Conservation (phyloP, 2,113 vertebrate species). For the Peromyscus leucopus region DNA sequence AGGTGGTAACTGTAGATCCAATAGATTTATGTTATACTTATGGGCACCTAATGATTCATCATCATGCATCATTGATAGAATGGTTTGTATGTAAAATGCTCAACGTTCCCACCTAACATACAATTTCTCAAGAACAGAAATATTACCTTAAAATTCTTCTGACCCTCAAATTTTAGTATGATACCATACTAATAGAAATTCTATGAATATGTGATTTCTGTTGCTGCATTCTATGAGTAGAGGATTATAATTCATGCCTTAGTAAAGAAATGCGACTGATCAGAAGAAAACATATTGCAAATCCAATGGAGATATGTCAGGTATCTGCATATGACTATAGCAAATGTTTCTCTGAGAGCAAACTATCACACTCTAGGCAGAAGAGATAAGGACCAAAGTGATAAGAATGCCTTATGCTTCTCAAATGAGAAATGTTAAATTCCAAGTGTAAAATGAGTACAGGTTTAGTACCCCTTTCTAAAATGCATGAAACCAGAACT, state of each 20-base stretch:
- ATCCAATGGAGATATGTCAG: constrained; percentile 33
- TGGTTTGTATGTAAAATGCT: constrained; percentile 47
- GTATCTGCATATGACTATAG: constrained; percentile 26
- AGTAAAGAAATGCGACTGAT: constrained; percentile 59
- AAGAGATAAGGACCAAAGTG: constrained; percentile 56
- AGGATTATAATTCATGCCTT: constrained; percentile 49
- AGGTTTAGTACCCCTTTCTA: not conserved
- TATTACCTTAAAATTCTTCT: constrained; percentile 30
- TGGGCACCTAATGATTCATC: constrained; percentile 8
- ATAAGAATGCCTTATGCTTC: constrained; percentile 68
- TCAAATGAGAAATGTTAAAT: constrained; percentile 66
- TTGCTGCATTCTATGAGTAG: constrained; percentile 2
- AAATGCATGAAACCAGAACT: not conserved
- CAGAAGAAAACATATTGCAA: constrained; percentile 33
- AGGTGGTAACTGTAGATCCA: not conserved
- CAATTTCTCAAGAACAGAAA: constrained; percentile 52
- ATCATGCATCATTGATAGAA: not conserved
- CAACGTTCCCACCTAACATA: constrained; percentile 22
- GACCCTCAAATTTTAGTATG: not conserved
- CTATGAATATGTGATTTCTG: constrained; percentile 32
- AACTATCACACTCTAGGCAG: constrained; percentile 50
- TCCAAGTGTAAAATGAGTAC: constrained; percentile 54
- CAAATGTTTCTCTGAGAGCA: constrained; percentile 63
- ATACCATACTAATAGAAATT: not conserved
- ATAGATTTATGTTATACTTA: not conserved